Evolutionary conservation across 2,113 vertebrate genomes (phyloP), one percentile per base, ranked within the genome.

Genomic region (Leptobrachium ailaonicum): DNA sequence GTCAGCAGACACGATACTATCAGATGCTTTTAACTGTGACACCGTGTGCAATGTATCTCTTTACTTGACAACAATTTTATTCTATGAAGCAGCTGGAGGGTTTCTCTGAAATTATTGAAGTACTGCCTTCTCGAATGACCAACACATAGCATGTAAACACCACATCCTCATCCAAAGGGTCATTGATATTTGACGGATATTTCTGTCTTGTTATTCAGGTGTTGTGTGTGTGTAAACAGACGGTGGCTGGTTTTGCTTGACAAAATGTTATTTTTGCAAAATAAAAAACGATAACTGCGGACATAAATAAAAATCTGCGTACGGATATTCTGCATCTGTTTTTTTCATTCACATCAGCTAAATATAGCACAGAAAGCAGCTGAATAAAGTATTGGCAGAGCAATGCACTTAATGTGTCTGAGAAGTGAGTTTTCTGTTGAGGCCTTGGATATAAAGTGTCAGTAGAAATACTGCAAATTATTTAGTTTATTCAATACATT

Each of bases 81-180:
- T 71, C 76, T 68, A n/a, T 67, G 77, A 66, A 79, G 68, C 77
- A 72, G 58, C 44, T 44, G 44, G 53, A 45, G 41, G 41, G 32
- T 79, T 79, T 79, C 77, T 41, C 68, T 79, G 77, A 53, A 79
- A 72, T 45, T 72, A 72, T 53, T 58, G 32, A 64, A 42, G 12
- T 53, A 56, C 2, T n/a, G 71, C 63, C 69, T 6, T 72, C 77
- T 79, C 77, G 54, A 42, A 64, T 79, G 47, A 72, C 68, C 69
- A 66, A 42, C 32, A 72, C 62, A 50, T 66, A 2, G 76, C 40
- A 78, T 62, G 53, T 41, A 45, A 69, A 58, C 71, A 60, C 32
- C 40, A 6, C 53, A 58, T 14, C 40, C 6, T 42, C 54, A 64
- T 64, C 56, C 32, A 40, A 64, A 77, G 20, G 12, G 76, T 20